phyloP scores from a whole-genome alignment of 2,888 invertebrate species.

The Temnothorax rugatulus region DNA sequence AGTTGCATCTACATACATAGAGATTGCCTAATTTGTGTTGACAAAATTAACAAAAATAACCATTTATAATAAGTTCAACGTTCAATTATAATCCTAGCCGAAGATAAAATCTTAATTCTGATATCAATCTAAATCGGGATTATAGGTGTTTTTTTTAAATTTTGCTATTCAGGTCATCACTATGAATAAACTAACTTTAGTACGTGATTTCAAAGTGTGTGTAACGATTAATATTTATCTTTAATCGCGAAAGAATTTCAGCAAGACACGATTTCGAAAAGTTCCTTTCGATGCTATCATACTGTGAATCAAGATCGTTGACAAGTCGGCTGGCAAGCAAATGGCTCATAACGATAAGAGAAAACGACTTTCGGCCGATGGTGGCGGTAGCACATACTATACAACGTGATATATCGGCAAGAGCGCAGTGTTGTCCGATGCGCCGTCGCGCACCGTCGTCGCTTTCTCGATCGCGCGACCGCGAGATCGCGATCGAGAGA shows the following conservation, averaged over 20 bases:
- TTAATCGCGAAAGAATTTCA: neutral
- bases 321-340: neutral
- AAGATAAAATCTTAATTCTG: neutral
- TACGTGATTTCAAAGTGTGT: neutral
- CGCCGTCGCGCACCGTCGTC: constrained; percentile 67
- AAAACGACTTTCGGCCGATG: constrained; percentile 33
- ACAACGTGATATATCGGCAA: constrained; percentile 13
- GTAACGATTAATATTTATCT: neutral
- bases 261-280: neutral
- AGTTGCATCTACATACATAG: neutral
- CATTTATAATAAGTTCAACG: neutral
- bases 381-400: constrained; percentile 18
- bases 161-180: neutral
- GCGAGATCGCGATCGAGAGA: constrained; percentile 43
- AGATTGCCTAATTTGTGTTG: neutral
- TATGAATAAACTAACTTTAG: neutral
- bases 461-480: constrained; percentile 52
- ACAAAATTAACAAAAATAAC: neutral
- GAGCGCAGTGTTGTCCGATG: constrained; percentile 67
- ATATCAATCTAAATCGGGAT: neutral
- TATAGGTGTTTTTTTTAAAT: neutral
- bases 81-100: neutral
- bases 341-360: constrained; percentile 37
- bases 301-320: constrained; percentile 14
- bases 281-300: neutral